Percentiles rank a stretch among this genome's conserved stretches.
Conservation (phyloP, 1,140 invertebrate species). For the Drosophila athabasca region DNA sequence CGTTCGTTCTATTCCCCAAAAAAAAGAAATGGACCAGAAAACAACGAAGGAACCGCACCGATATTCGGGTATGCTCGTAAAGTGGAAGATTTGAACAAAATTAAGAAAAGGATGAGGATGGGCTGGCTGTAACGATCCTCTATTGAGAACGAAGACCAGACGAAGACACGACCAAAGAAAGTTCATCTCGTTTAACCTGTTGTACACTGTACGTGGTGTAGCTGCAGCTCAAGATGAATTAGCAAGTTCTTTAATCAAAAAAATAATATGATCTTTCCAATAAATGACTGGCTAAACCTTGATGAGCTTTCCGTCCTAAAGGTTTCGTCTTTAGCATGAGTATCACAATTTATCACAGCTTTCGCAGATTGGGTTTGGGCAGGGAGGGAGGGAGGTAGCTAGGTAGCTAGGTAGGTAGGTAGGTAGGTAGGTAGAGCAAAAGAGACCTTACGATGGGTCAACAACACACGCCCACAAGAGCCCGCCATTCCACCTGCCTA, state of each 20-base stretch:
- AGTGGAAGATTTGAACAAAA: background rate
- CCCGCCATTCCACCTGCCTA: conserved; percentile 37
- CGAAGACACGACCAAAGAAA: too few species aligned
- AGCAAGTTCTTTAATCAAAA: background rate
- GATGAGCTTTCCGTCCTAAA: background rate
- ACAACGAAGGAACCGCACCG: conserved; percentile 19
- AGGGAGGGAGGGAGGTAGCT: background rate
- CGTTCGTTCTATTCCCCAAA: conserved; percentile 6
- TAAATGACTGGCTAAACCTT: background rate
- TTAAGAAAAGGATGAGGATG: background rate
- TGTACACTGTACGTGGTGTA: too few species aligned
- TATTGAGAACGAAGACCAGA: too few species aligned
- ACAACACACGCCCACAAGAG: conserved; percentile 21
- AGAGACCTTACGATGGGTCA: conserved; percentile 16
- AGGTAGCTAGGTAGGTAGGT: background rate
- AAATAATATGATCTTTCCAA: conserved; percentile 1
- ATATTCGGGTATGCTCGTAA: background rate
- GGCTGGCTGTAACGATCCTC: background rate
- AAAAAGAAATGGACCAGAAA: conserved; percentile 3
- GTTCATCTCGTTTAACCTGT: too few species aligned
- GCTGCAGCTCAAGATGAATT: too few species aligned
- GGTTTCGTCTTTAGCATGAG: conserved; percentile 10
- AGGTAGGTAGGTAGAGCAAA: background rate
- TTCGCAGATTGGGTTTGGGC: conserved; percentile 1
- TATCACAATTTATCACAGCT: conserved; percentile 23